These are phyloP conservation scores for Spinus olivaceus DNA, from an alignment of 2,797 vertebrate species.

Conservation along the genomic window DNA sequence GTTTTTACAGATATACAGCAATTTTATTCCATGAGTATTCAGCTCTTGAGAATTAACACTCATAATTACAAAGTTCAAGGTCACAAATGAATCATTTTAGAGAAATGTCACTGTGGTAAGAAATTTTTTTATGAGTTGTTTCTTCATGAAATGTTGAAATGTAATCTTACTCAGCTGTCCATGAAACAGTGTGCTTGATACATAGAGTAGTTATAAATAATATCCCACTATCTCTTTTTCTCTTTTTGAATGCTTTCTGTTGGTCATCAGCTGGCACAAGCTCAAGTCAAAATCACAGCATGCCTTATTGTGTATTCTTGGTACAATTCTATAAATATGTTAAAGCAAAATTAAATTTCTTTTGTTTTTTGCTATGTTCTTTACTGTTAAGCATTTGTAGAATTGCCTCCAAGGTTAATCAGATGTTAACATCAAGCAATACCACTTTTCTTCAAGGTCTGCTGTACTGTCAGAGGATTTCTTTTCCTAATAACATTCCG, in stretches of 20 bases:
- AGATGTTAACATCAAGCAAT: slow-evolving; percentile 58
- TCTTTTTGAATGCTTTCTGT: slow-evolving; percentile 44
- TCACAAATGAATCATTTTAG: slow-evolving; percentile 35
- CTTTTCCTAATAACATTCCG: slow-evolving; percentile 64
- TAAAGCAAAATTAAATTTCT: slow-evolving; percentile 61
- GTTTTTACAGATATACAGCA: neutral
- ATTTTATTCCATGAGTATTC: slow-evolving; percentile 1
- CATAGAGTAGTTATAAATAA: slow-evolving; percentile 52
- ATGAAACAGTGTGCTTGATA: slow-evolving; percentile 49
- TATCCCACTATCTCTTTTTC: neutral
- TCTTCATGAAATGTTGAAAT: slow-evolving; percentile 41
- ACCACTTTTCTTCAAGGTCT: slow-evolving; percentile 52
- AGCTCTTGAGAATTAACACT: neutral
- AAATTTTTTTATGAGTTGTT: slow-evolving; percentile 45
- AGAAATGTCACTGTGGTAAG: neutral
- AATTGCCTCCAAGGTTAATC: slow-evolving; percentile 58
- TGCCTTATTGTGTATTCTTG: slow-evolving; percentile 43
- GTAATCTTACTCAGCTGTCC: slow-evolving; percentile 57
- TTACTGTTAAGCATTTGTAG: slow-evolving; percentile 60
- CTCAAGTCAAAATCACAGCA: slow-evolving; percentile 64
- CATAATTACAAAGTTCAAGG: slow-evolving; percentile 21
- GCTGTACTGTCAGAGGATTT: neutral
- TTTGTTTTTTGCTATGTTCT: slow-evolving; percentile 44
- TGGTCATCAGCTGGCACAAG: slow-evolving; percentile 59
- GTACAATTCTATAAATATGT: slow-evolving; percentile 66